Conservation (phyloP, 2,888 invertebrate genomes). For the Rotaria magnacalcarata region DNA sequence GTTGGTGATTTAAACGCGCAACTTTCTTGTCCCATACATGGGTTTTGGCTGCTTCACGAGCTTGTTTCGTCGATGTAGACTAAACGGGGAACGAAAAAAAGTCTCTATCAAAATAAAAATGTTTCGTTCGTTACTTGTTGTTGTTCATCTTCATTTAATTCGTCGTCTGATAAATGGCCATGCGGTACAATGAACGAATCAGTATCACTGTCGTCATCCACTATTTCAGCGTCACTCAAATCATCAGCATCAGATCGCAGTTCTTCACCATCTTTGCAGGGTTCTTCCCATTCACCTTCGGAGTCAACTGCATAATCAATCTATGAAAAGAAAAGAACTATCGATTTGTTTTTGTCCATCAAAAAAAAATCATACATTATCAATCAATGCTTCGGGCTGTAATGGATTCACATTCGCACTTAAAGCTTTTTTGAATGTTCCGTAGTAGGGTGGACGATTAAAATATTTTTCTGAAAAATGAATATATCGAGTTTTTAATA, state of each 20-base stretch:
- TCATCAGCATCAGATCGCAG: conserved; percentile 60
- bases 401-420: conserved; percentile 8
- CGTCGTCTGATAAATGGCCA: conserved; percentile 73
- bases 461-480: conserved; percentile 43
- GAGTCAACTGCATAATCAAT: conserved; percentile 89
- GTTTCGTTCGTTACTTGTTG: not conserved
- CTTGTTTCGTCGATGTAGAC: conserved; percentile 16
- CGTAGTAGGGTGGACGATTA: conserved; percentile 45
- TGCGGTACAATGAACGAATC: conserved; percentile 95
- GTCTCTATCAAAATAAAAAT: no score
- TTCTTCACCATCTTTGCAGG: conserved; percentile 76
- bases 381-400: conserved; percentile 40
- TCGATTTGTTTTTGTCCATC: no score
- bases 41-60: conserved; percentile 29
- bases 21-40: conserved; percentile 30
- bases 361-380: not conserved
- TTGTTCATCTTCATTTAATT: conserved; percentile 59
- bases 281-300: conserved; percentile 89
- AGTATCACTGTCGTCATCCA: conserved; percentile 63
- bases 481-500: conserved; percentile 36
- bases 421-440: conserved; percentile 42
- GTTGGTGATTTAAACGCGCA: not conserved
- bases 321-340: conserved; percentile 44
- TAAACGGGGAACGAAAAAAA: not conserved
- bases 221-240: conserved; percentile 47